Evolutionary conservation across 2,888 invertebrate species (phyloP).

Genomic region (Netelia fuscicornis): DNA sequence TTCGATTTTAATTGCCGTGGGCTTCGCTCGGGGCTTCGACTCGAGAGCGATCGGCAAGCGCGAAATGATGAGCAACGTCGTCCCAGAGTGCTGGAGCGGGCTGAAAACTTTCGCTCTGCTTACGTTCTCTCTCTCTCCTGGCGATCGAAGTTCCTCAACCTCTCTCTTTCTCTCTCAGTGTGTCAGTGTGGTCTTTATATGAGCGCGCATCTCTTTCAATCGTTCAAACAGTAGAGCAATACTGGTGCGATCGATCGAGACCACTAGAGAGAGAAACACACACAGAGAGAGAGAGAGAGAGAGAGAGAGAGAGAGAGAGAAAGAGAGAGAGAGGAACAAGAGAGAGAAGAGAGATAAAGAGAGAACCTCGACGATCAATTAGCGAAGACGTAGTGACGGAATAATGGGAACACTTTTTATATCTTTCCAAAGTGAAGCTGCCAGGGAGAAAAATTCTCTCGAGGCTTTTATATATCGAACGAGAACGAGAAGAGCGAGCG

Average conservation of each 20-base stretch:
- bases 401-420: conserved; percentile 54
- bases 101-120: conserved; percentile 44
- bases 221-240: conserved; percentile 1
- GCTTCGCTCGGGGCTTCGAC: conserved; percentile 30
- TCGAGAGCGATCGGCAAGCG: conserved; percentile 55
- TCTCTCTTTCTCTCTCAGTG: background rate
- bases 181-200: background rate
- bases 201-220: background rate
- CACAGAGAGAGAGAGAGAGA: too few relatives aligned
- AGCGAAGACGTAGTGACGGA: conserved; percentile 44
- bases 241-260: background rate
- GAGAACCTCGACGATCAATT: conserved; percentile 44
- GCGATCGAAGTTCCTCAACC: background rate
- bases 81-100: conserved; percentile 4
- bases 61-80: conserved; percentile 44
- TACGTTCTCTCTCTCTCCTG: conserved; percentile 27
- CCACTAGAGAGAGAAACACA: background rate
- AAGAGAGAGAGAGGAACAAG: too few relatives aligned
- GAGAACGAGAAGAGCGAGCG: conserved; percentile 31
- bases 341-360: background rate
- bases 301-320: background rate
- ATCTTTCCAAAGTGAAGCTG: conserved; percentile 4
- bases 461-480: conserved; percentile 5
- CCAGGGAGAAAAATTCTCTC: conserved; percentile 7
- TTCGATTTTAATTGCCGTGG: conserved; percentile 56